Base-by-base conservation (phyloP, 2,797 vertebrate genomes). In the Florisuga fusca region DNA sequence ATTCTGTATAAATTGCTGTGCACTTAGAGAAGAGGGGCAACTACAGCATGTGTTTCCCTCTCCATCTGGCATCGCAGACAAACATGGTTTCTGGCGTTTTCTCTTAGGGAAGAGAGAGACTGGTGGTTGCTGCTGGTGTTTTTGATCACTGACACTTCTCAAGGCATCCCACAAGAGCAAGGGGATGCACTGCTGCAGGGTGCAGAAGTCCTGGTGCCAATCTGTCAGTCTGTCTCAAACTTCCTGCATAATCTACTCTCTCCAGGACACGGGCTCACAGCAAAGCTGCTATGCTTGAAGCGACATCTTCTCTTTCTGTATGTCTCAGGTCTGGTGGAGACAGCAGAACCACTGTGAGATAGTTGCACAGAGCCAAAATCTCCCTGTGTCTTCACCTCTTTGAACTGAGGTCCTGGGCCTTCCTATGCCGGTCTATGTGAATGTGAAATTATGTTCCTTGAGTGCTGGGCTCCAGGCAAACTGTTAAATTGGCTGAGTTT, bases 371-470 rank as follows among this genome's bases (percentile, higher is more conserved):
- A n/a, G 7, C 12, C 27, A 8, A 76, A 2, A 50, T 13, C 58
- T 67, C 34, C 6, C 29, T 31, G 46, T 29, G 43, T 46, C 10
- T 58, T 55, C 9, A 13, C 27, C 46, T 33, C 4, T n/a, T 43
- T 84, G 54, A 73, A 26, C 57, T 43, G 86, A 67, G 73, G 62
- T 54, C 21, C 34, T 15, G 45, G 46, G 61, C 21, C 76, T 16
- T 27, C 45, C 19, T 41, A 41, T 41, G 38, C 38, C 43, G 27
- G 12, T 48, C 19, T 41, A 5, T 11, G 4, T 4, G 22, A 12
- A 55, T 9, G 12, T 10, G 31, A 59, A n/a, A n/a, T 7, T 31
- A 29, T 7, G 21, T 17, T 76, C 0, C 0, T 13, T 13, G 22
- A 66, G 34, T 29, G 27, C 29, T 46, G 69, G 50, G 23, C 41